Evolutionary conservation across 2,113 vertebrate species (phyloP), one percentile per base, ranked within the genome.

Genomic region (Cheirogaleus medius): DNA sequence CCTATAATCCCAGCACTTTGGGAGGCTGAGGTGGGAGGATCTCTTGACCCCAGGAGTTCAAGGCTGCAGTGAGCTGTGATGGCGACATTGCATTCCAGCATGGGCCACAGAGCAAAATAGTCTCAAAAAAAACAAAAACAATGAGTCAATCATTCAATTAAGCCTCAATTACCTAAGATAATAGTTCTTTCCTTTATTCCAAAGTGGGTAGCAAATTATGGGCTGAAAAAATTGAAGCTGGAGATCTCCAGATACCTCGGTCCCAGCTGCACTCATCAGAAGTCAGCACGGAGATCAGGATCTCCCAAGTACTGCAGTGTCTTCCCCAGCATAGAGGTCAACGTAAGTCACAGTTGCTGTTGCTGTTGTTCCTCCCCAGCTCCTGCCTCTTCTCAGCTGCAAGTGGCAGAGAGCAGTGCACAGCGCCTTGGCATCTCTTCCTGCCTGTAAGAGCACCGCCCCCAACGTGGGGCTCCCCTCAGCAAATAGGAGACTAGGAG

Each of bases 171-270:
- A 23, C 56, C 85, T 89, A 27, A 58, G 34, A 0, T 86, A 87
- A 23, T 2, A 25, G 2, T 66, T 1, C 87, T 97, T 96, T 58
- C 95, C 87, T 98, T 93, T 98, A 63, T 90, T 96, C 96, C 20
- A 91, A 94, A 99, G 99, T 99, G 99, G 99, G 85, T 99, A 90
- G 98, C 95, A 82, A 99, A 97, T 47, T 99, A 98, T 60, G 97
- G 99, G 3, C 95, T 99, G 39, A 99, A 97, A 97, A 99, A 98
- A 32, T 98, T 99, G 92, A 99, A 98, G 93, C 87, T 99, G 97
- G 98, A 99, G 8, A 94, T 99, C 78, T 98, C 99, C 97, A 98
- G 94, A 1, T 86, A 98, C 85, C 42, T 99, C 32, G 98, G 99
- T 32, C 98, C 99, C 23, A 96, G 97, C 23, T 99, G 99, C 66